Conservation (phyloP, 2,113 vertebrate species). For the Rhea pennata region DNA sequence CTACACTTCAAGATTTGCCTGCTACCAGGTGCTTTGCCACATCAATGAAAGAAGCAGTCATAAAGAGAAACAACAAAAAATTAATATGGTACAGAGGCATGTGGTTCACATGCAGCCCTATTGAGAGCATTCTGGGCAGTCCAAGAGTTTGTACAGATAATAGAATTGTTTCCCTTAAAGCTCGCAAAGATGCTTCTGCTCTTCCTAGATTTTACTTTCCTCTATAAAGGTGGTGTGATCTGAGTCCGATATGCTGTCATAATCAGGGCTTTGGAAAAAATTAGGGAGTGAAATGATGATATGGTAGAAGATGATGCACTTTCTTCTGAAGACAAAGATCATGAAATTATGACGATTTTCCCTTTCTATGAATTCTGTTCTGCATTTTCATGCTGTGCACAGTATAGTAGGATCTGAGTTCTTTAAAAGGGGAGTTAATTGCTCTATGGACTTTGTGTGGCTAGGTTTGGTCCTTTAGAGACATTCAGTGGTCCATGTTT, state of each 20-base stretch:
- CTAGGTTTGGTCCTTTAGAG: background rate
- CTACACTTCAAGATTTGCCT: background rate
- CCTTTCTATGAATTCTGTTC: background rate
- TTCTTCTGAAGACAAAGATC: background rate
- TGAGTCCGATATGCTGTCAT: background rate
- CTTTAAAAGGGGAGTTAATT: background rate
- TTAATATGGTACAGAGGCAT: background rate
- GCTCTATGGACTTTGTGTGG: fast-evolving
- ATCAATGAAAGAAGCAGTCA: background rate
- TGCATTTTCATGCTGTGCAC: background rate
- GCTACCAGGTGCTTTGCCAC: background rate
- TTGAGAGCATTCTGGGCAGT: background rate
- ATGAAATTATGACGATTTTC: background rate
- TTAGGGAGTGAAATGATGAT: background rate
- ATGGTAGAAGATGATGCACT: background rate
- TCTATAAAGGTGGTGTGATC: background rate
- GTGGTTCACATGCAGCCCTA: background rate
- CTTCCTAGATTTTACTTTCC: background rate
- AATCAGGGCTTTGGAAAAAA: background rate
- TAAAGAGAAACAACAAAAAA: background rate
- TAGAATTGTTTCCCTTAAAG: background rate
- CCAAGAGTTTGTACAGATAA: background rate
- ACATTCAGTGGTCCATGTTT: background rate
- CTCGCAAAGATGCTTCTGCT: background rate
- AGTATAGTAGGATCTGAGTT: background rate